These are phyloP conservation scores for Meteorus cinctellus DNA, from an alignment of 2,888 invertebrate genomes.

Conservation along the genomic window DNA sequence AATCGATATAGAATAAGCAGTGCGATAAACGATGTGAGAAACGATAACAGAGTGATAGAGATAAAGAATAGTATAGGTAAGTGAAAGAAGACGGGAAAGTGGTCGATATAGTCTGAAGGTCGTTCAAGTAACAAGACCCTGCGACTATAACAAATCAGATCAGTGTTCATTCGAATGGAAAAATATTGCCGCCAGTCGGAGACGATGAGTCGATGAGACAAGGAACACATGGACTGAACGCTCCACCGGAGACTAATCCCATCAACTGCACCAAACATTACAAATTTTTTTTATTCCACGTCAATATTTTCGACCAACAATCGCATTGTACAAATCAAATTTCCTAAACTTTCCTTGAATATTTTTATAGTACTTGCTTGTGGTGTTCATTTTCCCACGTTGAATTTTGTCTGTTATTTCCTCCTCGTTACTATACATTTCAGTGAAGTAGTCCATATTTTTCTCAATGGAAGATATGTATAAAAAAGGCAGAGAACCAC, in stretches of 20 bases:
- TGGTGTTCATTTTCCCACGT: too few relatives aligned
- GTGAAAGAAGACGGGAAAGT: neutral
- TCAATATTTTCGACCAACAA: neutral
- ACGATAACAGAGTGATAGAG: neutral
- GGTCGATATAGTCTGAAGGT: slow-evolving; percentile 38
- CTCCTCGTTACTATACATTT: too few relatives aligned
- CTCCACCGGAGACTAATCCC: slow-evolving; percentile 20
- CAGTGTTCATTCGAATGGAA: slow-evolving; percentile 53
- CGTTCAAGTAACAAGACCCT: slow-evolving; percentile 49
- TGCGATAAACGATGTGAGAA: neutral
- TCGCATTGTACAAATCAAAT: too few relatives aligned
- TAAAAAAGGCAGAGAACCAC: slow-evolving; percentile 2
- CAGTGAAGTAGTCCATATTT: neutral
- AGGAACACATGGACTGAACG: slow-evolving; percentile 7
- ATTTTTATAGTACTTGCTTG: too few relatives aligned
- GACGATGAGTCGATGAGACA: slow-evolving; percentile 22
- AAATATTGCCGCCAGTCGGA: slow-evolving; percentile 42
- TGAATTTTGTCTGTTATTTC: neutral
- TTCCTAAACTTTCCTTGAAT: too few relatives aligned
- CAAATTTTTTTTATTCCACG: neutral
- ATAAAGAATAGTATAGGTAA: neutral
- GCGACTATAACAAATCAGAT: slow-evolving; percentile 55
- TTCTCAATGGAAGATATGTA: neutral
- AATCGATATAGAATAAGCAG: slow-evolving; percentile 46
- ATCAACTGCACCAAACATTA: slow-evolving; percentile 27